Percentiles rank a stretch among this genome's conserved stretches.
Conservation (phyloP, 2,113 vertebrate genomes). For the Myrmecophaga tridactyla region DNA sequence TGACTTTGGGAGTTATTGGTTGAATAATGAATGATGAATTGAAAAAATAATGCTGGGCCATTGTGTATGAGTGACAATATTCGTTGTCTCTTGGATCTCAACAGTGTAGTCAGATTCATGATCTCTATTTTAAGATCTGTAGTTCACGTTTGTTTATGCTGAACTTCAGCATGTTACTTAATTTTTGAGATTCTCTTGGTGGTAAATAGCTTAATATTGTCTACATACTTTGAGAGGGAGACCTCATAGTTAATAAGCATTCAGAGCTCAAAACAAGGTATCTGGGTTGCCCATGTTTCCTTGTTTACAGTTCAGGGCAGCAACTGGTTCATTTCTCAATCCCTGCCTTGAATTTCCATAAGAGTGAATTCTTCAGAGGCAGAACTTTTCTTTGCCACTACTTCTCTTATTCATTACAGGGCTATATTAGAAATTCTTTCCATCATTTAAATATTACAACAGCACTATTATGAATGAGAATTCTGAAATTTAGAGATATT, state of each 20-base stretch:
- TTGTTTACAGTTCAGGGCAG: neutral
- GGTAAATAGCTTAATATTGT: slow-evolving; percentile 10
- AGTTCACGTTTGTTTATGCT: slow-evolving; percentile 8
- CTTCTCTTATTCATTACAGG: neutral
- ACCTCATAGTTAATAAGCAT: neutral
- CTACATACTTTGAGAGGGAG: neutral
- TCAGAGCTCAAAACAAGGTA: neutral
- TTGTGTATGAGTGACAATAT: neutral
- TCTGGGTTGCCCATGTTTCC: neutral
- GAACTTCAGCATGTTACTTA: neutral
- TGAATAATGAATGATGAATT: neutral
- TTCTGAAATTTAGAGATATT: neutral
- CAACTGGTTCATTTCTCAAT: neutral
- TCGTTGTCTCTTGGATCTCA: slow-evolving; percentile 3
- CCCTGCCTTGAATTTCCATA: neutral
- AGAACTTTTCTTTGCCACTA: neutral
- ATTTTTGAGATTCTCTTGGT: slow-evolving; percentile 13
- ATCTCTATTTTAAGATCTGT: neutral
- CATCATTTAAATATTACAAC: neutral
- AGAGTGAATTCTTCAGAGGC: neutral
- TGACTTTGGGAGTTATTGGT: neutral
- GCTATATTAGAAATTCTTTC: neutral
- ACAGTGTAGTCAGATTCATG: neutral
- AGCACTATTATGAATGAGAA: neutral
- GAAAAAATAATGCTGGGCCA: neutral